Conservation (phyloP, 2,888 invertebrate species). For the Opisthograptis luteolata region DNA sequence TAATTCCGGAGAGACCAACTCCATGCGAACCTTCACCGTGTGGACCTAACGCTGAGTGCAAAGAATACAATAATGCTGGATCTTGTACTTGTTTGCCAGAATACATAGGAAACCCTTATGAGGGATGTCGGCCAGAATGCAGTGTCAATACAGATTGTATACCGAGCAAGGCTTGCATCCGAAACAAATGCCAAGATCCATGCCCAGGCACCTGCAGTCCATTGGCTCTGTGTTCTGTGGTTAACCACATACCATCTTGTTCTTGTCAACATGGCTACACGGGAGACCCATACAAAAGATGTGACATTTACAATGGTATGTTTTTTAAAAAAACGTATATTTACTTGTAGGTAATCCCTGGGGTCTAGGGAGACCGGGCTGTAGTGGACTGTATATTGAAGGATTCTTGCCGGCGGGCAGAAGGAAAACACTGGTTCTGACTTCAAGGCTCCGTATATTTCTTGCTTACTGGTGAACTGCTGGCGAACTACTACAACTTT, state of each 20-base stretch:
- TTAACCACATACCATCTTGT: constrained; percentile 88
- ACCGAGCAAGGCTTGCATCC: constrained; percentile 88
- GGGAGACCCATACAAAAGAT: constrained; percentile 89
- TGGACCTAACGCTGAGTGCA: constrained; percentile 86
- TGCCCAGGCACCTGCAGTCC: constrained; percentile 91
- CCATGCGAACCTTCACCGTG: constrained; percentile 87
- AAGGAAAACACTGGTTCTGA: too few species aligned
- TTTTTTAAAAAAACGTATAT: neutral
- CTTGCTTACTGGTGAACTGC: too few species aligned
- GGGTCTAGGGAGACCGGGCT: too few species aligned
- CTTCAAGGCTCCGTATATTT: too few species aligned
- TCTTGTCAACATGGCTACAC: constrained; percentile 87
- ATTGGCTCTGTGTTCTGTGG: constrained; percentile 88
- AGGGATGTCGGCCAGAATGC: constrained; percentile 91
- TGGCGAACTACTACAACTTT: too few species aligned
- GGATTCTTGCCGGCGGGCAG: too few species aligned
- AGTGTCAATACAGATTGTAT: constrained; percentile 89
- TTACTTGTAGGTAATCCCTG: too few species aligned
- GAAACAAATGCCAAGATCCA: constrained; percentile 90
- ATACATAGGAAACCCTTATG: constrained; percentile 91
- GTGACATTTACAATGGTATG: constrained; percentile 71
- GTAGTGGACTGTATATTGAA: too few species aligned
- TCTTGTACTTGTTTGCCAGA: constrained; percentile 89
- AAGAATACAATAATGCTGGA: constrained; percentile 83
- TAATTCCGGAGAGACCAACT: constrained; percentile 70